Evolutionary conservation across 64 coral and sea anemone genomes (phyloP).

Genomic region (Montipora cactus): DNA sequence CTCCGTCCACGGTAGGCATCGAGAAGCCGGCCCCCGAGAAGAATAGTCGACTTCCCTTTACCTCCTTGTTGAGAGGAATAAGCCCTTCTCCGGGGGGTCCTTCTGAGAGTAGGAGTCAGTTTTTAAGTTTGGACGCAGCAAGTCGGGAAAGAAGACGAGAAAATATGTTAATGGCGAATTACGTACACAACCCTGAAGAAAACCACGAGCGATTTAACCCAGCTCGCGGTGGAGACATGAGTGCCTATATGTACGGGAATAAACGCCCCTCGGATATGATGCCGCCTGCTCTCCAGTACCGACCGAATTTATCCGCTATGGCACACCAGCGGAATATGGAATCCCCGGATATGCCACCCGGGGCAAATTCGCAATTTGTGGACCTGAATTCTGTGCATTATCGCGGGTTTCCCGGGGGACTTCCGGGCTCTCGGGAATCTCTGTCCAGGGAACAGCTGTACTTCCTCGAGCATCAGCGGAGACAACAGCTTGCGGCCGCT

Average conservation of each 20-base stretch:
- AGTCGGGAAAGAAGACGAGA: conserved; percentile 17
- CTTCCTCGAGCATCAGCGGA: conserved; percentile 51
- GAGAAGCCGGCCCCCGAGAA: conserved; percentile 48
- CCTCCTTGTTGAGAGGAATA: conserved; percentile 85
- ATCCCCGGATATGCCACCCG: background rate
- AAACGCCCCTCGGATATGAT: conserved; percentile 55
- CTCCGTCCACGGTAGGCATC: conserved; percentile 35
- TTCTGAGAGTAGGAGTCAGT: background rate
- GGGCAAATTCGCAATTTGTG: conserved; percentile 59
- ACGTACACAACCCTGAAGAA: conserved; percentile 43
- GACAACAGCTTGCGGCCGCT: conserved; percentile 55
- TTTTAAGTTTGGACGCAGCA: conserved; percentile 19
- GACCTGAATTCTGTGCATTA: conserved; percentile 71
- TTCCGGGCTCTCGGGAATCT: conserved; percentile 25
- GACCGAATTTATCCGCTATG: conserved; percentile 19
- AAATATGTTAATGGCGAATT: conserved; percentile 51
- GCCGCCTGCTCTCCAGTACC: conserved; percentile 21
- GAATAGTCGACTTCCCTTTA: conserved; percentile 82
- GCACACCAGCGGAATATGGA: conserved; percentile 32
- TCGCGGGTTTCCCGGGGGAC: conserved; percentile 41
- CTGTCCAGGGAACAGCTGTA: conserved; percentile 57
- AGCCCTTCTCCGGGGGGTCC: conserved; percentile 51
- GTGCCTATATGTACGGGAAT: conserved; percentile 58
- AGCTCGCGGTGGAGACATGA: conserved; percentile 35
- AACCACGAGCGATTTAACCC: conserved; percentile 13